Evolutionary conservation across 2,888 invertebrate species (phyloP).

Genomic region (Autographa pulchrina): DNA sequence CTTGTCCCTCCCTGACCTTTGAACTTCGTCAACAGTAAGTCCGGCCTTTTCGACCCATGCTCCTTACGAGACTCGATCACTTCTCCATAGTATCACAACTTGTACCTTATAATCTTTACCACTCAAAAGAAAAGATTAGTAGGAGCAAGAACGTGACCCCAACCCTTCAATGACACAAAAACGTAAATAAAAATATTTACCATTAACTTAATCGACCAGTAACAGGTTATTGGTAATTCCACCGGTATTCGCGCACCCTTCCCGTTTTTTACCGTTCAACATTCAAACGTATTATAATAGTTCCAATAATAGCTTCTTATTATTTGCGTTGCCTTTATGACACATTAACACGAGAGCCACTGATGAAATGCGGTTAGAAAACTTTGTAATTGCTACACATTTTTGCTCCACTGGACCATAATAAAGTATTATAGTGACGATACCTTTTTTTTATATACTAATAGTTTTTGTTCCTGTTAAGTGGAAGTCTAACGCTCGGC

Average conservation of each 20-base stretch:
- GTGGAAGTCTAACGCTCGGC: conserved; percentile 14
- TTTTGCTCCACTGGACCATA: conserved; percentile 59
- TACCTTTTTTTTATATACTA: conserved; percentile 54
- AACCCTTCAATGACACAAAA: background rate
- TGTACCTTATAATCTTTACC: background rate
- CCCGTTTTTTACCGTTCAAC: conserved; percentile 22
- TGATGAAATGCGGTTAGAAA: conserved; percentile 58
- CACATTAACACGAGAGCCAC: conserved; percentile 54
- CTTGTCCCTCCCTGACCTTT: background rate
- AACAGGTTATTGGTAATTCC: background rate
- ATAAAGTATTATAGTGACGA: conserved; percentile 43
- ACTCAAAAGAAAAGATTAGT: background rate
- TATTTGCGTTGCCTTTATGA: conserved; percentile 55
- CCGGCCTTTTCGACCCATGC: too few species aligned
- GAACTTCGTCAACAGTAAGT: background rate
- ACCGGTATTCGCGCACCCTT: background rate
- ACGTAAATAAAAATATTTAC: background rate
- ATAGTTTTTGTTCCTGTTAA: conserved; percentile 41
- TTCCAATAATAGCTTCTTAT: conserved; percentile 50
- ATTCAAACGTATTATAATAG: conserved; percentile 32
- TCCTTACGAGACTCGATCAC: too few species aligned
- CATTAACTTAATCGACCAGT: background rate
- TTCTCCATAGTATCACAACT: background rate
- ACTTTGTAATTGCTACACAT: conserved; percentile 57
- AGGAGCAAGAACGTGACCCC: background rate